A percentile compares a stretch with the other conserved stretches of the same genome.
phyloP scores from a whole-genome alignment of 2,888 invertebrate species.

The Clepsis dumicolana region DNA sequence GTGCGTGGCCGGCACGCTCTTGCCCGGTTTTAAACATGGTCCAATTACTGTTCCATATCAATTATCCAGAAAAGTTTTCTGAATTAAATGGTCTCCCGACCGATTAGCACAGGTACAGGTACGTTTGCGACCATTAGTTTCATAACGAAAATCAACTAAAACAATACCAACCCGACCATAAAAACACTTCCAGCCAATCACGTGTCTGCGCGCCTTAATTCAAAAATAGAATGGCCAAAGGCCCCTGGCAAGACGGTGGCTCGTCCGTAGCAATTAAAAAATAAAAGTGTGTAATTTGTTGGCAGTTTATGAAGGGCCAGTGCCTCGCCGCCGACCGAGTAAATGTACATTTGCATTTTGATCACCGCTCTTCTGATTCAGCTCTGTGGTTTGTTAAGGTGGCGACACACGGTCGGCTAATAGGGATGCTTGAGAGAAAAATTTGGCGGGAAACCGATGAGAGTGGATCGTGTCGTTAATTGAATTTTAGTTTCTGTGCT shows the following conservation, averaged over 20 bases:
- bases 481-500: no score
- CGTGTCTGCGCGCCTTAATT: slow-evolving; percentile 79
- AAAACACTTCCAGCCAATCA: slow-evolving; percentile 70
- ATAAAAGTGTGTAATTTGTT: slow-evolving; percentile 83
- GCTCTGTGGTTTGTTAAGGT: slow-evolving; percentile 51
- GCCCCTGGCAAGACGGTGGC: slow-evolving; percentile 82
- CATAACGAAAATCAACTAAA: slow-evolving; percentile 2
- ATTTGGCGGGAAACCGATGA: no score
- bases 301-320: slow-evolving; percentile 75
- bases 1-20: no score
- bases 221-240: slow-evolving; percentile 76
- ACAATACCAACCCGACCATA: slow-evolving; percentile 26
- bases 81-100: no score
- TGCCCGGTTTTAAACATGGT: no score
- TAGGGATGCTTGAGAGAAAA: neutral
- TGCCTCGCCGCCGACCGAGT: slow-evolving; percentile 68
- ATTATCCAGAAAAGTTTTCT: no score
- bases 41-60: no score
- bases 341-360: slow-evolving; percentile 76
- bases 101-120: no score
- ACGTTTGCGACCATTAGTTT: neutral
- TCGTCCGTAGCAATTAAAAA: slow-evolving; percentile 81
- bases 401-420: neutral
- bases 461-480: no score
- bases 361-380: slow-evolving; percentile 80